phyloP scores from a whole-genome alignment of 2,888 invertebrate genomes.

The Hypercompe scribonia region DNA sequence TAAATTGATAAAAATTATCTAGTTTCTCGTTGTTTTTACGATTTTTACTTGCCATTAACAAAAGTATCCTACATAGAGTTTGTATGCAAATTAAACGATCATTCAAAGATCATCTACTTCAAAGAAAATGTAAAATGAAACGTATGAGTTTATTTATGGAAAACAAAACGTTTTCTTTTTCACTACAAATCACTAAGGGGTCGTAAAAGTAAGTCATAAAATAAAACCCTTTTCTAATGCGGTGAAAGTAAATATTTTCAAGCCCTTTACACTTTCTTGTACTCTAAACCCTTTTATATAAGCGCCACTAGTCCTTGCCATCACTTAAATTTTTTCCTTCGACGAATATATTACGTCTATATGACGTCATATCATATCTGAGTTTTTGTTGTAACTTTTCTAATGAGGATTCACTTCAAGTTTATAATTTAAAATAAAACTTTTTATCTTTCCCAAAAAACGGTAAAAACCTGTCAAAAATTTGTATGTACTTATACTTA shows the following conservation, averaged over 20 bases:
- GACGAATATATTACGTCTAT: background rate
- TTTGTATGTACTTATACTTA: no score
- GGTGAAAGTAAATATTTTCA: conserved; percentile 4
- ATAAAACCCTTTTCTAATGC: background rate
- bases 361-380: background rate
- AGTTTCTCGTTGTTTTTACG: no score
- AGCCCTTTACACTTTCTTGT: conserved; percentile 8
- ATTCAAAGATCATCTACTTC: no score
- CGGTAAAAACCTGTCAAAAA: no score
- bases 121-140: no score
- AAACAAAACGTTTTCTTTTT: background rate
- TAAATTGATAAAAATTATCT: no score
- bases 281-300: conserved; percentile 17
- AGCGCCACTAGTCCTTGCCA: background rate
- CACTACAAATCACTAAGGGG: background rate
- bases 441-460: no score
- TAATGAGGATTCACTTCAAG: background rate
- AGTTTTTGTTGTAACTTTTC: background rate
- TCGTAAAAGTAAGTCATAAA: conserved; percentile 6
- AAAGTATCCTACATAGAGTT: no score
- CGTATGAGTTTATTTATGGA: no score
- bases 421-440: background rate
- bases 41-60: no score
- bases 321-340: background rate
- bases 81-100: no score